Conservation (phyloP, 2,113 vertebrate genomes). For the Nematolebias whitei region DNA sequence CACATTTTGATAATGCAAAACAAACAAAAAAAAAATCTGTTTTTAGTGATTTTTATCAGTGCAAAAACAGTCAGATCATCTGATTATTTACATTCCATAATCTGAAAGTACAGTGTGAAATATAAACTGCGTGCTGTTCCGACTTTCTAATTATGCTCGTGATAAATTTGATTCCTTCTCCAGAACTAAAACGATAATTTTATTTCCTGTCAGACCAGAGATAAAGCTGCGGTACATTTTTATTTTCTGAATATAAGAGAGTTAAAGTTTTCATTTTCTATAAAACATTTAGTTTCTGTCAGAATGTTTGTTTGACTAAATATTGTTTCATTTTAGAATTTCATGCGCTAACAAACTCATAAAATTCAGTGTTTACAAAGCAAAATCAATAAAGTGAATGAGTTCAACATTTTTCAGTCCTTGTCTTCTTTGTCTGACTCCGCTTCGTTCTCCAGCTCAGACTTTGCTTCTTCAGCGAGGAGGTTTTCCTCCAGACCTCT, state of each 20-base stretch:
- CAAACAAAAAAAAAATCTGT: no score
- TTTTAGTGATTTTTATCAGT: no score
- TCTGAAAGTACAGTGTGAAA: not conserved
- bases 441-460: slow-evolving; percentile 49
- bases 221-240: slow-evolving; percentile 11
- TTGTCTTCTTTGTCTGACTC: slow-evolving; percentile 41
- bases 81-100: not conserved
- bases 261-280: slow-evolving; percentile 1
- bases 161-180: slow-evolving; percentile 10
- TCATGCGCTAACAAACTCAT: slow-evolving; percentile 2
- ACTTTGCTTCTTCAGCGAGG: slow-evolving; percentile 43
- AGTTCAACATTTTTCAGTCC: slow-evolving; percentile 28
- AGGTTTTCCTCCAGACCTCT: slow-evolving; percentile 41
- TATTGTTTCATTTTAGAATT: not conserved
- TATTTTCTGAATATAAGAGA: not conserved
- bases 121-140: slow-evolving; percentile 1
- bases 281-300: not conserved
- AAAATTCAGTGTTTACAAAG: slow-evolving; percentile 17
- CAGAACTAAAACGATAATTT: slow-evolving; percentile 15
- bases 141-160: slow-evolving; percentile 20
- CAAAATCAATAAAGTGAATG: not conserved
- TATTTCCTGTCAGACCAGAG: slow-evolving; percentile 4
- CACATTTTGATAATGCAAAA: no score
- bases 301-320: not conserved
- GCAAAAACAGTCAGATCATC: no score